These are phyloP conservation scores for Catocala fraxini DNA, from an alignment of 2,888 invertebrate species.

Conservation along the genomic window DNA sequence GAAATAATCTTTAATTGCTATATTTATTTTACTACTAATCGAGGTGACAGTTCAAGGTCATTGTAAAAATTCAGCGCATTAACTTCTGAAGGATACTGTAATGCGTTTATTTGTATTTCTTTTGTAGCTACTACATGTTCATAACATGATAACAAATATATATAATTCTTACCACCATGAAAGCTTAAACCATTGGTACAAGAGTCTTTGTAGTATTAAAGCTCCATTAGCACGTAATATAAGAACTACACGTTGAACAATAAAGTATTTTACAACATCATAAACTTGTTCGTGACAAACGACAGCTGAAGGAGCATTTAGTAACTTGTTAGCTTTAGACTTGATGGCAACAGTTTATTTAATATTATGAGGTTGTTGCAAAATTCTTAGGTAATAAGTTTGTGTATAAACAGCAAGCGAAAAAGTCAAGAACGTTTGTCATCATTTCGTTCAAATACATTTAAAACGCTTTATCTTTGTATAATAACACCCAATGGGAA, in stretches of 20 bases:
- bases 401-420: too few species aligned
- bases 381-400: too few species aligned
- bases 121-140: background rate
- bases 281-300: constrained; percentile 44
- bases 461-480: too few species aligned
- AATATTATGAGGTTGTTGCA: background rate
- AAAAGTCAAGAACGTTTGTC: too few species aligned
- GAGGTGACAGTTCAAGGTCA: too few species aligned
- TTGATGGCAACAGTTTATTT: constrained; percentile 10
- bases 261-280: constrained; percentile 54
- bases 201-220: constrained; percentile 2
- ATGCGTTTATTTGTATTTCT: too few species aligned
- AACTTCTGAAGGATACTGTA: too few species aligned
- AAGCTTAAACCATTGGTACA: background rate
- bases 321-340: constrained; percentile 39
- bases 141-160: constrained; percentile 11
- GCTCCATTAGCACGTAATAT: constrained; percentile 34
- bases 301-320: constrained; percentile 36
- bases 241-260: constrained; percentile 38
- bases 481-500: too few species aligned
- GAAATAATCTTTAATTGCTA: too few species aligned
- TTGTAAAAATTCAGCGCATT: too few species aligned
- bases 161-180: background rate
- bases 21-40: too few species aligned
- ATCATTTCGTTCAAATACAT: too few species aligned